Conservation (phyloP, 2,888 invertebrate genomes). For the Byasa hedistus region DNA sequence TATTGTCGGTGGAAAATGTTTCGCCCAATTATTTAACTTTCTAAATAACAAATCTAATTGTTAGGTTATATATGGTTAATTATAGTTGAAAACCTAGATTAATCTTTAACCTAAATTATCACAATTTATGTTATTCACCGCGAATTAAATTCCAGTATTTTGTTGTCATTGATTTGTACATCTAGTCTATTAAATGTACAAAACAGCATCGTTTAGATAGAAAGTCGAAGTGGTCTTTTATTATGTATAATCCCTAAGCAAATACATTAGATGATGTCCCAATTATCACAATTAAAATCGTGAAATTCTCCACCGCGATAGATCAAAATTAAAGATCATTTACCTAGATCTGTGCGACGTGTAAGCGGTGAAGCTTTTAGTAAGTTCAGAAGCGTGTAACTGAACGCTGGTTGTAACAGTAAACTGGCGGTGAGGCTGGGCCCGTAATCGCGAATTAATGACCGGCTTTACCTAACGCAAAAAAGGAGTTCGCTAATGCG, state of each 20-base stretch:
- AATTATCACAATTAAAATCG: slow-evolving; percentile 9
- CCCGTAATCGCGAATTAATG: slow-evolving; percentile 68
- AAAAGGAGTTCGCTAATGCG: slow-evolving; percentile 33
- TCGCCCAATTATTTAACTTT: too few species aligned
- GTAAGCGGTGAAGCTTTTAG: slow-evolving; percentile 34
- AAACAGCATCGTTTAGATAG: too few species aligned
- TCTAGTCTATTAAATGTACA: too few species aligned
- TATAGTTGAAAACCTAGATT: too few species aligned
- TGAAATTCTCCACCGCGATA: background rate
- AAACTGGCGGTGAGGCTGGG: slow-evolving; percentile 29
- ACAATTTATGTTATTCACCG: too few species aligned
- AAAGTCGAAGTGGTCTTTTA: too few species aligned
- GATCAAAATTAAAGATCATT: slow-evolving; percentile 16
- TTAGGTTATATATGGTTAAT: too few species aligned
- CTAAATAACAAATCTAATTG: too few species aligned
- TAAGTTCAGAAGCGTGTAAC: slow-evolving; percentile 46
- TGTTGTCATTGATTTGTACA: too few species aligned
- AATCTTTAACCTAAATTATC: too few species aligned
- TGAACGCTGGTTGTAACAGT: slow-evolving; percentile 23
- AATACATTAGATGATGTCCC: background rate
- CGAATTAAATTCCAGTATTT: too few species aligned
- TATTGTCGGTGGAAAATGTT: too few species aligned
- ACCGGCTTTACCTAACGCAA: slow-evolving; percentile 41
- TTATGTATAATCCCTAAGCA: background rate
- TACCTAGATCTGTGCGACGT: slow-evolving; percentile 14